Percentiles rank a stretch among this genome's conserved stretches.
Evolutionary conservation across 2,888 invertebrate species (phyloP).

Genomic region (Dendrolimus pini): DNA sequence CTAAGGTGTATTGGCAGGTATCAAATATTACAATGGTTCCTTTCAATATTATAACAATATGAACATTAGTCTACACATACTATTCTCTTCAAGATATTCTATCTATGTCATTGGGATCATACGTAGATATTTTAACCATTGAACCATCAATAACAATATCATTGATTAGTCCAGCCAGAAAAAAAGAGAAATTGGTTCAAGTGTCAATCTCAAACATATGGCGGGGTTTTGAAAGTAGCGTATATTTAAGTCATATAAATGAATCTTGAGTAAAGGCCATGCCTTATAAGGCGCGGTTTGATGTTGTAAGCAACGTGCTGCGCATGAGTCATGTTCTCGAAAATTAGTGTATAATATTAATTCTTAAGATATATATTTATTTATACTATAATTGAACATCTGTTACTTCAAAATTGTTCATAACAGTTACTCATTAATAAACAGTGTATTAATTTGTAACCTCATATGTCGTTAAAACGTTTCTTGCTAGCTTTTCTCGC

Average conservation of each 20-base stretch:
- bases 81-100: too few relatives aligned
- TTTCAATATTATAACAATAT: too few relatives aligned
- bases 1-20: too few relatives aligned
- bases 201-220: constrained; percentile 69
- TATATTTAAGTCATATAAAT: constrained; percentile 67
- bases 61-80: too few relatives aligned
- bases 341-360: constrained; percentile 60
- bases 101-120: too few relatives aligned
- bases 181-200: constrained; percentile 57
- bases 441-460: too few relatives aligned
- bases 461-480: too few relatives aligned
- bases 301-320: constrained; percentile 56
- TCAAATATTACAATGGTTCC: too few relatives aligned
- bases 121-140: too few relatives aligned
- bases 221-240: constrained; percentile 64
- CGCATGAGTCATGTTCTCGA: constrained; percentile 58
- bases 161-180: neutral
- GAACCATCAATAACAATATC: neutral
- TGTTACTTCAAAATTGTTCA: constrained; percentile 22
- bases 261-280: constrained; percentile 65
- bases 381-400: constrained; percentile 53
- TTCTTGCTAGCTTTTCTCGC: too few relatives aligned
- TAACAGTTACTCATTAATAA: too few relatives aligned
- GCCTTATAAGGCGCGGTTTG: constrained; percentile 60
- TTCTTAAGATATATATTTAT: constrained; percentile 27